Conservation (phyloP, 2,888 invertebrate species). For the Nomada lathburiana region DNA sequence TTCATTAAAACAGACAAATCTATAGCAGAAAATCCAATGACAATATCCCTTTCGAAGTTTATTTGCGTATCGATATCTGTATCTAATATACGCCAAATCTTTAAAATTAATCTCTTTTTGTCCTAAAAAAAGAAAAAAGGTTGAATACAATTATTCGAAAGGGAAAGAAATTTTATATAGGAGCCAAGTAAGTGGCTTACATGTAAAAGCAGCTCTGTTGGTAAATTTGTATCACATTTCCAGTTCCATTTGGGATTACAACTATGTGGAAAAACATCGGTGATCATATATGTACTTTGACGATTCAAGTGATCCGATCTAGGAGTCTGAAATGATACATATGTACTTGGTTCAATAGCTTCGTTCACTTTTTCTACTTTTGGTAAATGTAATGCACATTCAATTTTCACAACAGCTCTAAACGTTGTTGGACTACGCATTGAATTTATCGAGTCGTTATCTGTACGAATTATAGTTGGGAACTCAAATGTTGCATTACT, state of each 20-base stretch:
- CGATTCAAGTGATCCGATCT: constrained; percentile 65
- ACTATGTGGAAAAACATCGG: constrained; percentile 85
- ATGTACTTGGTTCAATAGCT: constrained; percentile 86
- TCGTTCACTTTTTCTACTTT: constrained; percentile 81
- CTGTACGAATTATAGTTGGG: constrained; percentile 15
- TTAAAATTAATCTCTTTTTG: constrained; percentile 87
- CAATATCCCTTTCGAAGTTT: constrained; percentile 86
- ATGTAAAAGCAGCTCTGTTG: constrained; percentile 85
- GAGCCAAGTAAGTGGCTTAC: constrained; percentile 82
- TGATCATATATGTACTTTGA: constrained; percentile 84
- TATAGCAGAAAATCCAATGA: constrained; percentile 87
- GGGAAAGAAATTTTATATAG: constrained; percentile 2
- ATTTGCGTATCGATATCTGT: constrained; percentile 84
- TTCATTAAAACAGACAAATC: constrained; percentile 86
- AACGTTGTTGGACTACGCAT: constrained; percentile 74
- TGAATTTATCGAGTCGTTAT: constrained; percentile 30
- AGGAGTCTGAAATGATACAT: constrained; percentile 87
- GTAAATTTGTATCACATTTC: constrained; percentile 85
- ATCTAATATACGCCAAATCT: constrained; percentile 87
- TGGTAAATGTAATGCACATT: constrained; percentile 87
- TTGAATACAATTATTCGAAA: constrained; percentile 2
- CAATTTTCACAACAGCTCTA: constrained; percentile 86
- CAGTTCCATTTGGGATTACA: constrained; percentile 87
- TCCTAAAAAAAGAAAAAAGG: constrained; percentile 83
- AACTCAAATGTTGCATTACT: constrained; percentile 47